A percentile compares a stretch with the other conserved stretches of the same genome.
These are phyloP conservation scores for Miniopterus natalensis DNA, from an alignment of 2,113 vertebrate genomes.

Conservation along the genomic window DNA sequence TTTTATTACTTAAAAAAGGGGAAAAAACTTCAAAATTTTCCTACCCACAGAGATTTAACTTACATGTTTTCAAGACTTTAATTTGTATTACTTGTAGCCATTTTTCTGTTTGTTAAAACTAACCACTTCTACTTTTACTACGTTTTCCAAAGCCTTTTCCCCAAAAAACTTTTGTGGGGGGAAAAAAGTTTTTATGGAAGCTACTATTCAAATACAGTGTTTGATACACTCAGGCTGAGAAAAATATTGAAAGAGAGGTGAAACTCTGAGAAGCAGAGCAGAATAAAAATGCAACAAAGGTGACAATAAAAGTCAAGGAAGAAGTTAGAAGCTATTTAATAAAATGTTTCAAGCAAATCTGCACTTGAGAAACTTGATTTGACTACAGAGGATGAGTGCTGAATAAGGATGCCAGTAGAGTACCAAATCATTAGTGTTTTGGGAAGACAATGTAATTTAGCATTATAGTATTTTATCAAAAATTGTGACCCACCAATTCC, in stretches of 20 bases:
- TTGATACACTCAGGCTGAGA: not conserved
- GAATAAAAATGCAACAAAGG: not conserved
- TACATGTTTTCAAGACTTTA: not conserved
- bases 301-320: not conserved
- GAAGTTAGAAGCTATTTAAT: not conserved
- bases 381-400: not conserved
- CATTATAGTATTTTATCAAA: not conserved
- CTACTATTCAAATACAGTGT: conserved; percentile 8
- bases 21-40: not conserved
- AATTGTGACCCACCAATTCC: not conserved
- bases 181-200: not conserved
- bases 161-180: not conserved
- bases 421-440: not conserved
- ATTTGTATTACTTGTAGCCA: not conserved
- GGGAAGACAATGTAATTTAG: conserved; percentile 27
- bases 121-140: not conserved
- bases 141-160: conserved; percentile 31
- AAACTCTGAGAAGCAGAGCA: not conserved
- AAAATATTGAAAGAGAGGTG: conserved; percentile 20
- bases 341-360: not conserved
- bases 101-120: conserved; percentile 41
- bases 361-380: conserved; percentile 45
- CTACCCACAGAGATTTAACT: not conserved
- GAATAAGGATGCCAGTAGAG: not conserved
- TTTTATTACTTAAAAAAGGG: conserved; percentile 19